Conservation (phyloP, 1,140 invertebrate species). For the Episyrphus balteatus region DNA sequence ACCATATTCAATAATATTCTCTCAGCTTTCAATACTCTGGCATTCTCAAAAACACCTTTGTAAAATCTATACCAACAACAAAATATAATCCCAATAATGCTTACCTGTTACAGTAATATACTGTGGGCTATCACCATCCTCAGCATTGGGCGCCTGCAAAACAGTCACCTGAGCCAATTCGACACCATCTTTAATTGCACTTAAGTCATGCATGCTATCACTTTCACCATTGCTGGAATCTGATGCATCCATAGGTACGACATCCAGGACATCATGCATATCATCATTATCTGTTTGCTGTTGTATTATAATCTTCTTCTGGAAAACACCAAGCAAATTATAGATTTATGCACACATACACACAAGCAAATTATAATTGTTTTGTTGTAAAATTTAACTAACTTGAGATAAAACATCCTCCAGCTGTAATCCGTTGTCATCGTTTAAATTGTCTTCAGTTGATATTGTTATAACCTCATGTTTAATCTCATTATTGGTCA, state of each 20-base stretch:
- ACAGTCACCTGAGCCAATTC: slow-evolving; percentile 29
- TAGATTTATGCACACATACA: not conserved
- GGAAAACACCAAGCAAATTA: too few species aligned
- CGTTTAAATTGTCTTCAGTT: slow-evolving; percentile 6
- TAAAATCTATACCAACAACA: too few species aligned
- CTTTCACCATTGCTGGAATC: slow-evolving; percentile 28
- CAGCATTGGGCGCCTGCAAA: slow-evolving; percentile 18
- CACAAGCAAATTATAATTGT: not conserved
- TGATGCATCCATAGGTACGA: slow-evolving; percentile 32
- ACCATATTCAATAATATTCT: too few species aligned
- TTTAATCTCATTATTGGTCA: not conserved
- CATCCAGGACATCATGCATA: slow-evolving; percentile 26
- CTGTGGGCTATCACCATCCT: slow-evolving; percentile 24
- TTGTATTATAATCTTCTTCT: slow-evolving; percentile 9
- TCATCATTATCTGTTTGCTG: slow-evolving; percentile 10
- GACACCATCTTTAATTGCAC: slow-evolving; percentile 21
- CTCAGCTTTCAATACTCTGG: too few species aligned
- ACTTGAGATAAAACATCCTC: slow-evolving; percentile 20
- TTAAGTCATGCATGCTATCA: slow-evolving; percentile 15
- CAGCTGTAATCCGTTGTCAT: slow-evolving; percentile 23
- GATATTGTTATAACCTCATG: slow-evolving; percentile 15
- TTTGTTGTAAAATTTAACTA: not conserved
- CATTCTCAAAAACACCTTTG: too few species aligned
- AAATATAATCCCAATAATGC: too few species aligned
- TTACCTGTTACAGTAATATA: slow-evolving; percentile 33